A percentile compares a stretch with the other conserved stretches of the same genome.
phyloP scores from a whole-genome alignment of 2,113 vertebrate genomes.

The Calyptommatus sinebrachiatus region DNA sequence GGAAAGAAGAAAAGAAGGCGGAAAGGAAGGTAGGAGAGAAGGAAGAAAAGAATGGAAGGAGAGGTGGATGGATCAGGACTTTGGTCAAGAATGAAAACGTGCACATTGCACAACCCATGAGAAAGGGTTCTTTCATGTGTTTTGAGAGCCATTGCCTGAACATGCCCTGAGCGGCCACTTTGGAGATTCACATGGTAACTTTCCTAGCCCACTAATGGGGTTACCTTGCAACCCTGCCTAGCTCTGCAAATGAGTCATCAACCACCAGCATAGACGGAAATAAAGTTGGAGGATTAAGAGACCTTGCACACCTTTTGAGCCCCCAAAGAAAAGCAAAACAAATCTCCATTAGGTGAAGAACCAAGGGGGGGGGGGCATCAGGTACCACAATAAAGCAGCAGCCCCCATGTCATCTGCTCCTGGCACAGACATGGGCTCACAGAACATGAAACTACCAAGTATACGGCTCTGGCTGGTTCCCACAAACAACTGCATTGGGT shows the following conservation, averaged over 20 bases:
- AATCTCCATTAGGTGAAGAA: constrained; percentile 37
- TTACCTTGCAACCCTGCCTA: not conserved
- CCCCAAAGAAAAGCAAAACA: not conserved
- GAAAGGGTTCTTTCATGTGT: no score
- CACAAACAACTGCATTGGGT: no score
- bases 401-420: not conserved
- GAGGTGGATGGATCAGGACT: no score
- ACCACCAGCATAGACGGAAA: constrained; percentile 8
- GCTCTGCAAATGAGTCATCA: not conserved
- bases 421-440: not conserved
- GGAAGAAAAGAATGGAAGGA: no score
- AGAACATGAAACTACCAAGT: not conserved
- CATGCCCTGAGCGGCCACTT: no score
- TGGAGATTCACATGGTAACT: accelerated
- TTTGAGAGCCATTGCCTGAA: accelerated
- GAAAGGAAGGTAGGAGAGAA: no score
- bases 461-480: no score
- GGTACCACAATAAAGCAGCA: not conserved
- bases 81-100: not conserved
- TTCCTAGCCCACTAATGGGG: accelerated
- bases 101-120: no score
- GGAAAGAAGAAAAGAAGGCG: no score
- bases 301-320: constrained; percentile 38
- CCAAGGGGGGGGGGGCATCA: no score
- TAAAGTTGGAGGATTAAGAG: constrained; percentile 47